phyloP scores from a whole-genome alignment of 2,888 invertebrate genomes.

The Oligia fasciuncula region DNA sequence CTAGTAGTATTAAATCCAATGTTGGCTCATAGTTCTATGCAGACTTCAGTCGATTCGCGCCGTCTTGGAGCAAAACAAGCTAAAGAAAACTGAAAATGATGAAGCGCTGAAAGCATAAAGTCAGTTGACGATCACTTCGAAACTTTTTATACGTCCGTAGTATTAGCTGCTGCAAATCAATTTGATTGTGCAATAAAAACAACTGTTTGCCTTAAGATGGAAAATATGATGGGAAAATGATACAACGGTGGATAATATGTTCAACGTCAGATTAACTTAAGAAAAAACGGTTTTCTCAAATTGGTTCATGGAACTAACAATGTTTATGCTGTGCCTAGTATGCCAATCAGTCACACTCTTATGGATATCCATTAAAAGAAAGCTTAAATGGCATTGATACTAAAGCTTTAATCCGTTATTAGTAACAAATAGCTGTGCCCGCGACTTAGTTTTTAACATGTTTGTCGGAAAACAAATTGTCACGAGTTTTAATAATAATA shows the following conservation, averaged over 20 bases:
- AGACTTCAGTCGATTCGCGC: conserved; percentile 3
- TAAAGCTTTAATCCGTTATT: neutral
- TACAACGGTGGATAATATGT: neutral
- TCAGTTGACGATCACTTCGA: neutral
- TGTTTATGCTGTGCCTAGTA: neutral
- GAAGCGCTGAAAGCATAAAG: conserved; percentile 10
- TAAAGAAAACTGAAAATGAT: conserved; percentile 10
- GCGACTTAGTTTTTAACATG: no score
- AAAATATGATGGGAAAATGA: conserved; percentile 1
- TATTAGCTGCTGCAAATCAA: neutral
- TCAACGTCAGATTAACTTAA: neutral
- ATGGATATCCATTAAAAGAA: neutral
- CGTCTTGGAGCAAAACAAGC: neutral
- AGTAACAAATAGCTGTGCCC: neutral
- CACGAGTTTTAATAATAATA: neutral
- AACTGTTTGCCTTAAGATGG: neutral
- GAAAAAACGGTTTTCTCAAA: neutral
- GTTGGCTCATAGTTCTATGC: neutral
- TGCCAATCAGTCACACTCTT: neutral
- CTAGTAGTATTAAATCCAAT: neutral
- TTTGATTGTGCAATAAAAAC: conserved; percentile 9
- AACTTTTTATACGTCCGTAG: neutral
- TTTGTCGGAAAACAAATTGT: neutral
- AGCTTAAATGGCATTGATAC: neutral
- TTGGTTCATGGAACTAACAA: neutral